A percentile compares a stretch with the other conserved stretches of the same genome.
Evolutionary conservation across 2,888 invertebrate genomes (phyloP).

Genomic region (Miltochrista miniata): DNA sequence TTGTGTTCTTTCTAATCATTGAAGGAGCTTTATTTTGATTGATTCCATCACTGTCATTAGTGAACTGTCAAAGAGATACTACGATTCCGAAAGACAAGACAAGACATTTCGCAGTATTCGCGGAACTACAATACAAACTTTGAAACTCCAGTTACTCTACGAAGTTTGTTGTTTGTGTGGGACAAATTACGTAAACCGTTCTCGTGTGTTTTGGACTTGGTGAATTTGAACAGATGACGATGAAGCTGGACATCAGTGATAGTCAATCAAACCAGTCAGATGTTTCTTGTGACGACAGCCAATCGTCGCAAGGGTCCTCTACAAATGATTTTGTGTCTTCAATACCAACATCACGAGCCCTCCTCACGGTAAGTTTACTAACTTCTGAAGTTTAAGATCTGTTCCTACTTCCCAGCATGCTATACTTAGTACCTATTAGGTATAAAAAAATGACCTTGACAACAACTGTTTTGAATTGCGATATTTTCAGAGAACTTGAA

Average conservation of each 20-base stretch:
- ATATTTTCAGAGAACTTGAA: too few species aligned
- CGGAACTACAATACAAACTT: conserved; percentile 46
- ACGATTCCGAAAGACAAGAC: too few species aligned
- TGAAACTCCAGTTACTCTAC: conserved; percentile 35
- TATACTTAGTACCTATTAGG: too few species aligned
- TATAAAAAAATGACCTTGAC: too few species aligned
- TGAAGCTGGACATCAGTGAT: conserved; percentile 85
- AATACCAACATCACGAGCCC: conserved; percentile 62
- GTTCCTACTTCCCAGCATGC: too few species aligned
- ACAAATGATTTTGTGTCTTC: conserved; percentile 74
- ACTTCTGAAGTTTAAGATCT: neutral
- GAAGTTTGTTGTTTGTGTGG: conserved; percentile 36
- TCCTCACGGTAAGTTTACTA: conserved; percentile 64
- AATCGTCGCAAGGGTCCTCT: conserved; percentile 83
- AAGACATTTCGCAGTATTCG: conserved; percentile 51
- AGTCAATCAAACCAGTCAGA: conserved; percentile 85
- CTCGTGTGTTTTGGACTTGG: conserved; percentile 37
- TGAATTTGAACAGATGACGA: conserved; percentile 70
- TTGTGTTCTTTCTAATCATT: conserved; percentile 61
- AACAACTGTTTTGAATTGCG: too few species aligned
- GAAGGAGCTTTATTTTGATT: conserved; percentile 60
- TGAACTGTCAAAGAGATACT: conserved; percentile 62
- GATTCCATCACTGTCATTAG: conserved; percentile 53
- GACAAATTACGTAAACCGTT: conserved; percentile 53
- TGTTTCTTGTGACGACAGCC: conserved; percentile 84